These are phyloP conservation scores for Oreortyx pictus DNA, from an alignment of 2,797 vertebrate genomes.

Conservation along the genomic window DNA sequence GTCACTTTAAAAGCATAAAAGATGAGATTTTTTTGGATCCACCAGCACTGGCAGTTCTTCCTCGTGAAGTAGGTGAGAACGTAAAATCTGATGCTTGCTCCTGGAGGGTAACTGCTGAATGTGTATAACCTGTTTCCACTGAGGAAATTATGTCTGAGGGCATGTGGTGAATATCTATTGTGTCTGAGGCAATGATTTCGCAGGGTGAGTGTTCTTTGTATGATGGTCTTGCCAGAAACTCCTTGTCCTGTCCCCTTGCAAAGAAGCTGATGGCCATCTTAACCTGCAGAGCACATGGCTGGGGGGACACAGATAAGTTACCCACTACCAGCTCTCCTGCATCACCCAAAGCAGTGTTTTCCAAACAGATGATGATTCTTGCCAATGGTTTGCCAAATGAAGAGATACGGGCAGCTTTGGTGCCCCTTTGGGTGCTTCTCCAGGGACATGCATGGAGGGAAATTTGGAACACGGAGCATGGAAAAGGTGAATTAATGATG, in stretches of 20 bases:
- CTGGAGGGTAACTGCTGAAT: neutral
- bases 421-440: neutral
- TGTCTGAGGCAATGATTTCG: neutral
- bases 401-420: neutral
- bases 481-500: neutral
- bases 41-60: neutral
- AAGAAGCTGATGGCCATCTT: neutral
- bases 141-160: neutral
- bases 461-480: neutral
- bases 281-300: neutral
- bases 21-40: neutral
- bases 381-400: neutral
- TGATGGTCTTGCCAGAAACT: neutral
- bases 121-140: neutral
- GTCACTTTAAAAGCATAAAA: neutral
- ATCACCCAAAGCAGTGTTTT: accelerated
- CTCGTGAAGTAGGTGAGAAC: neutral
- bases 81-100: neutral
- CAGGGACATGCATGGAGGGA: neutral
- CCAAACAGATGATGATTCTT: neutral
- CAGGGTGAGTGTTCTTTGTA: neutral
- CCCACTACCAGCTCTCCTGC: neutral
- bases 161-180: accelerated
- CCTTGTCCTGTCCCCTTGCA: neutral
- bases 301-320: neutral